These are phyloP conservation scores for Microcebus tavaratra DNA, from an alignment of 2,113 vertebrate genomes.

Conservation along the genomic window DNA sequence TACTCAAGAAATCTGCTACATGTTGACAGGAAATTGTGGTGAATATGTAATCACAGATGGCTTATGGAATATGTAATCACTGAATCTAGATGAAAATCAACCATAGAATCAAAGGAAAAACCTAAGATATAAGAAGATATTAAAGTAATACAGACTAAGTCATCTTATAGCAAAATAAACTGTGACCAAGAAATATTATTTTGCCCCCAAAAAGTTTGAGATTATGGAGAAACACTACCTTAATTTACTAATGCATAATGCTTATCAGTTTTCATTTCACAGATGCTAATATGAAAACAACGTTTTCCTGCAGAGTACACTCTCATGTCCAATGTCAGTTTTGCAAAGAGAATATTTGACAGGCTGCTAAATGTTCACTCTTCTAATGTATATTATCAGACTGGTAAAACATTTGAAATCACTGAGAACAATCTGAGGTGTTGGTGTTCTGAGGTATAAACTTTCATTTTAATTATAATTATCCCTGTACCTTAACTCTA, in stretches of 20 bases:
- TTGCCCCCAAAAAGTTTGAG: not conserved
- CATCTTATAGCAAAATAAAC: not conserved
- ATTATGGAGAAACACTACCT: not conserved
- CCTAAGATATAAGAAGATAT: not conserved
- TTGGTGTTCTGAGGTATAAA: not conserved
- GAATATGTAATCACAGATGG: not conserved
- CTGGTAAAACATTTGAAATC: not conserved
- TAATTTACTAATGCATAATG: not conserved
- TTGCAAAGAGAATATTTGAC: not conserved
- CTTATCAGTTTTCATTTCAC: not conserved
- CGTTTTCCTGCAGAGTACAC: not conserved
- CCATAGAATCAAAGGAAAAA: not conserved
- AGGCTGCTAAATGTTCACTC: not conserved
- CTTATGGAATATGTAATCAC: not conserved
- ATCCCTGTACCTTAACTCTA: not conserved
- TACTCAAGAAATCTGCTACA: not conserved
- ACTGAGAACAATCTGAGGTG: not conserved
- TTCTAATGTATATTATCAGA: not conserved
- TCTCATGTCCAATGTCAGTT: not conserved
- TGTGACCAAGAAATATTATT: not conserved
- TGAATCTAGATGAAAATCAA: not conserved
- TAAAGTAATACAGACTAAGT: not conserved
- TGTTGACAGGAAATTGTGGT: not conserved
- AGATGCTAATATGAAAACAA: not conserved
- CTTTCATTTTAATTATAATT: conserved; percentile 1